These are phyloP conservation scores for Drosophila mercatorum DNA, from an alignment of 2,888 invertebrate genomes.

Conservation along the genomic window DNA sequence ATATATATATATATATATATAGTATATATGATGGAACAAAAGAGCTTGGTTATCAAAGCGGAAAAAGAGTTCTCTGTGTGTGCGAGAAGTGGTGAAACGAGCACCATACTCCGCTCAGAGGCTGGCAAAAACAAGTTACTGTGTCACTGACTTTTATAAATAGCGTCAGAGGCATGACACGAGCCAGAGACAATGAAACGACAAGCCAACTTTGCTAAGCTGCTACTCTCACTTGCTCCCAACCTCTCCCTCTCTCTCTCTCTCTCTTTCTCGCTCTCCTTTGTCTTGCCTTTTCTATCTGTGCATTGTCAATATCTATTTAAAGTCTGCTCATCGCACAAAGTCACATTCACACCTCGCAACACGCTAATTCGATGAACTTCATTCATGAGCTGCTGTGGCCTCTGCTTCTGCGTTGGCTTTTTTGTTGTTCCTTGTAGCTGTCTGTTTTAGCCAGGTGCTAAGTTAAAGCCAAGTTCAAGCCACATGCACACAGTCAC, in stretches of 20 bases:
- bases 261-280: not conserved
- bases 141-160: slow-evolving; percentile 79
- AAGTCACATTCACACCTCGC: slow-evolving; percentile 60
- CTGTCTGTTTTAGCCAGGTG: slow-evolving; percentile 28
- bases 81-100: slow-evolving; percentile 65
- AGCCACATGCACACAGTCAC: slow-evolving; percentile 9
- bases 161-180: slow-evolving; percentile 70
- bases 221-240: not conserved
- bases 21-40: slow-evolving; percentile 61
- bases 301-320: slow-evolving; percentile 64
- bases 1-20: slow-evolving; percentile 24
- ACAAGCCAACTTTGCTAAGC: slow-evolving; percentile 38
- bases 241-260: not conserved
- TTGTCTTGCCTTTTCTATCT: not conserved
- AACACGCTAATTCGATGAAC: slow-evolving; percentile 53
- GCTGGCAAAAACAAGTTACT: slow-evolving; percentile 66
- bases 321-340: slow-evolving; percentile 35
- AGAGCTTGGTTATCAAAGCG: slow-evolving; percentile 77
- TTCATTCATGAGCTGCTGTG: slow-evolving; percentile 29
- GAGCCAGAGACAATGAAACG: slow-evolving; percentile 58
- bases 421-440: not conserved
- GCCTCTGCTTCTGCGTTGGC: not conserved
- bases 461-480: slow-evolving; percentile 24
- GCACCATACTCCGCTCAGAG: slow-evolving; percentile 28
- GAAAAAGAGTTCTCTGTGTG: slow-evolving; percentile 69